These are phyloP conservation scores for Pantala flavescens DNA, from an alignment of 1,140 invertebrate species.

Conservation along the genomic window DNA sequence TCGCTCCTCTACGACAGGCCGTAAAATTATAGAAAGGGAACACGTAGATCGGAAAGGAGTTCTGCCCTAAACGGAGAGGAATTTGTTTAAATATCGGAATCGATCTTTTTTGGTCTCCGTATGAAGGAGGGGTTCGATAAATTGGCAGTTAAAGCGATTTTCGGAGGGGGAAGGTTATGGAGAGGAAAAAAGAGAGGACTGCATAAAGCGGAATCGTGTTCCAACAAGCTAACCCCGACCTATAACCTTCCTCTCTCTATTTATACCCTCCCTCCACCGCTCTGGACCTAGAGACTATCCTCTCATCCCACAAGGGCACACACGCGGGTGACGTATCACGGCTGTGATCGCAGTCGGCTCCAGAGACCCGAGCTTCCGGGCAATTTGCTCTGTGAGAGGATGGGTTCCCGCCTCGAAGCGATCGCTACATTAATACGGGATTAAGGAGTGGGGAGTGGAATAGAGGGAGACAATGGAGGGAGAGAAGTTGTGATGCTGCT, in stretches of 20 bases:
- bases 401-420: conserved; percentile 1
- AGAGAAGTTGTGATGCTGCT: background rate
- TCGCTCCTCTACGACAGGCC: background rate
- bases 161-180: background rate
- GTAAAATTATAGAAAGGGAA: background rate
- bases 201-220: conserved; percentile 8
- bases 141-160: background rate
- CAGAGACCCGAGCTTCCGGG: conserved; percentile 1
- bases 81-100: background rate
- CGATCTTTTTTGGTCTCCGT: background rate
- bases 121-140: background rate
- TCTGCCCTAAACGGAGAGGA: background rate
- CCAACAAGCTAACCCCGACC: conserved; percentile 6
- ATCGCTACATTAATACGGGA: conserved; percentile 9
- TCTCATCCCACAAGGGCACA: background rate
- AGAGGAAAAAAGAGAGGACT: background rate
- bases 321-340: conserved; percentile 1
- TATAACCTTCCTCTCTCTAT: background rate
- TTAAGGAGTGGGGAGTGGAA: background rate
- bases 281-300: background rate
- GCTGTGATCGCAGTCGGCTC: background rate
- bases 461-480: background rate
- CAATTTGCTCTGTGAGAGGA: conserved; percentile 1
- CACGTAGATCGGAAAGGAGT: background rate
- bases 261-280: background rate